Base-by-base conservation (phyloP, 2,888 invertebrate genomes). In the Phoenoteleia sp. region DNA sequence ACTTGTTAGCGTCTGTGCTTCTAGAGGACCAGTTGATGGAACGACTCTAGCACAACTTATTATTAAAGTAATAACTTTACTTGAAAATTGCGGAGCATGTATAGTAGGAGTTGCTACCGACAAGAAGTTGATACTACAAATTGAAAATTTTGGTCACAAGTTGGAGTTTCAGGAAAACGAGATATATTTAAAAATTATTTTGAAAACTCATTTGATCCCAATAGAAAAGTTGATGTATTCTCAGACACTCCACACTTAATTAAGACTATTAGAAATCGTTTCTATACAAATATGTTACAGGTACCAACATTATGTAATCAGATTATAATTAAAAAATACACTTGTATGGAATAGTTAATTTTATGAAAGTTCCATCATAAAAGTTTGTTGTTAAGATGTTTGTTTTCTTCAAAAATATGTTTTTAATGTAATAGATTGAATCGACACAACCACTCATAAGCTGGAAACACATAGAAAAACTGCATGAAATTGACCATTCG, bases 181-280 rank as follows among this genome's bases (percentile, higher is more conserved):
- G 27, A 27, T 27, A 27, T 7, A 7, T 27, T 27, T 27, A 64
- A 64, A 64, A 64, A 64, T 36, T 47, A 27, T 29, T 29, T 64
- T n/a, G 21, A 45, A 47, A 47, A 64, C n/a, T 47, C 64, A 25
- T 45, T 64, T 13, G 47, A 64, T 19, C 23, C 4, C 0, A 64
- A 13, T 21, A 64, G 64, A 47, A 64, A 64, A 64, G 19, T 64
- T n/a, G 5, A 33, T 9, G 9, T 33, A 11, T 54, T 54, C 27
- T 54, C 54, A 4, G 54, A 54, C 27, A 54, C 54, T 11, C 54
- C 54, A 11, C 33, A 33, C 9, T 9, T 33, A 33, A 3, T 33
- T 2, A 15, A 62, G 11, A 62, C 62, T 9, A 45, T 62, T 6
- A 42, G 62, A 27, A 62, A 64, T 64, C 27, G 47, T 25, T 25